Conservation (phyloP, 2,888 invertebrate genomes). For the Dicycla oo region DNA sequence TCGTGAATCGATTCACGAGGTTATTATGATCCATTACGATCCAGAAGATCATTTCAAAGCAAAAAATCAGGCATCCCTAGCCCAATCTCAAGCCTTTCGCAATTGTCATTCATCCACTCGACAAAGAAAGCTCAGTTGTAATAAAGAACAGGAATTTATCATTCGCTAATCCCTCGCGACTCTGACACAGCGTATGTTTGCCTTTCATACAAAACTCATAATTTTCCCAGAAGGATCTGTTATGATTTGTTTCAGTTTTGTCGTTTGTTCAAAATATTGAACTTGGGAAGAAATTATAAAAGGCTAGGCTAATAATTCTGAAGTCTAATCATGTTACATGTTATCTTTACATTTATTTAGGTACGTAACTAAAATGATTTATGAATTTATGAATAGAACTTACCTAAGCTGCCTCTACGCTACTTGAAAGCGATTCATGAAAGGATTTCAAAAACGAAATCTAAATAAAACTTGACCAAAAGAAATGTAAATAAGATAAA, state of each 20-base stretch:
- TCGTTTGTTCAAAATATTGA: conserved; percentile 27
- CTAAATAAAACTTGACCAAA: background rate
- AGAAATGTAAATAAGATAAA: too few species aligned
- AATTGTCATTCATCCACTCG: conserved; percentile 74
- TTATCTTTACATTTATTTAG: conserved; percentile 13
- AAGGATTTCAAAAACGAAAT: conserved; percentile 3
- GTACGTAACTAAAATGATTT: background rate
- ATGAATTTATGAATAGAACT: too few species aligned
- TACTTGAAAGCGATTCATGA: background rate
- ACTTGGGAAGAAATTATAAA: conserved; percentile 18
- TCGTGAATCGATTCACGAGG: too few species aligned
- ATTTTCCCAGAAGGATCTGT: conserved; percentile 71
- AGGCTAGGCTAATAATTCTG: background rate
- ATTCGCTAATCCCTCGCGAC: conserved; percentile 71
- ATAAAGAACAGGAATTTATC: conserved; percentile 77
- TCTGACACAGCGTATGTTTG: conserved; percentile 68
- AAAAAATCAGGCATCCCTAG: too few species aligned
- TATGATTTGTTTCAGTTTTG: conserved; percentile 52
- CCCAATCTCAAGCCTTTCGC: conserved; percentile 71
- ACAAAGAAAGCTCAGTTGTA: conserved; percentile 73
- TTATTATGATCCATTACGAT: too few species aligned
- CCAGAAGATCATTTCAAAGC: too few species aligned
- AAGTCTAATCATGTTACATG: background rate
- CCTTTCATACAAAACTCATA: conserved; percentile 65
- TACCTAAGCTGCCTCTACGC: background rate